A percentile compares a stretch with the other conserved stretches of the same genome.
Conservation (phyloP, 53 echinoderm and acorn worm genomes). For the Astropecten irregularis region DNA sequence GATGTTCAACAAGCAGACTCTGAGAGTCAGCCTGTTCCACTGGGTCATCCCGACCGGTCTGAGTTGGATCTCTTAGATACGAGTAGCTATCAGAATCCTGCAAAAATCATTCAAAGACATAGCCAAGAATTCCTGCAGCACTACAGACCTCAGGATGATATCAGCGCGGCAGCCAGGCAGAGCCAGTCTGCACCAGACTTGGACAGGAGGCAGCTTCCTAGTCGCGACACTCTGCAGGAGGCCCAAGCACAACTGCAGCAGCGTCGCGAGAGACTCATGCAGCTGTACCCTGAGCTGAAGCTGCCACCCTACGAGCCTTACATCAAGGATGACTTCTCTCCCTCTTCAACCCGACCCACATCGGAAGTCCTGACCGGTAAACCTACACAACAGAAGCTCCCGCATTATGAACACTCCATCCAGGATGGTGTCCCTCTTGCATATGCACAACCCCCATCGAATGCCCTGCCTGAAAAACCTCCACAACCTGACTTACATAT, state of each 20-base stretch:
- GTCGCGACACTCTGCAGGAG: slow-evolving; percentile 53
- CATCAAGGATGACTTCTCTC: neutral
- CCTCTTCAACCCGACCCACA: neutral
- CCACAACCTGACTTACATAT: no score
- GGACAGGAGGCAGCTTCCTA: neutral
- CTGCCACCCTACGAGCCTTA: slow-evolving; percentile 68
- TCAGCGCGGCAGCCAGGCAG: neutral
- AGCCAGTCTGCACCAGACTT: neutral
- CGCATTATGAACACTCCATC: slow-evolving; percentile 60
- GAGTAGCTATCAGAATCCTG: neutral
- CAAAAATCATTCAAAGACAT: slow-evolving; percentile 17
- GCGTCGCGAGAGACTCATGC: slow-evolving; percentile 67
- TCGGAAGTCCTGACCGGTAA: neutral
- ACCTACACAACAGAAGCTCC: slow-evolving; percentile 16
- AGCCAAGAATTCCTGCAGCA: slow-evolving; percentile 9
- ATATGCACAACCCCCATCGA: no score
- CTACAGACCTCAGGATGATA: neutral
- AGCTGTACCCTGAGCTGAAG: slow-evolving; percentile 69
- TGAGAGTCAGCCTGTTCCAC: neutral
- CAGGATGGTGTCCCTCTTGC: neutral
- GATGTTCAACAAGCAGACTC: no score
- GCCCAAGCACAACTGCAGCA: slow-evolving; percentile 76
- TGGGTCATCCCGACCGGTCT: neutral
- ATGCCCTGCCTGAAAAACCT: no score
- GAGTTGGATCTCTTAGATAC: neutral